A percentile compares a stretch with the other conserved stretches of the same genome.
Evolutionary conservation across 2,797 vertebrate genomes (phyloP).

Genomic region (Galago senegalensis): DNA sequence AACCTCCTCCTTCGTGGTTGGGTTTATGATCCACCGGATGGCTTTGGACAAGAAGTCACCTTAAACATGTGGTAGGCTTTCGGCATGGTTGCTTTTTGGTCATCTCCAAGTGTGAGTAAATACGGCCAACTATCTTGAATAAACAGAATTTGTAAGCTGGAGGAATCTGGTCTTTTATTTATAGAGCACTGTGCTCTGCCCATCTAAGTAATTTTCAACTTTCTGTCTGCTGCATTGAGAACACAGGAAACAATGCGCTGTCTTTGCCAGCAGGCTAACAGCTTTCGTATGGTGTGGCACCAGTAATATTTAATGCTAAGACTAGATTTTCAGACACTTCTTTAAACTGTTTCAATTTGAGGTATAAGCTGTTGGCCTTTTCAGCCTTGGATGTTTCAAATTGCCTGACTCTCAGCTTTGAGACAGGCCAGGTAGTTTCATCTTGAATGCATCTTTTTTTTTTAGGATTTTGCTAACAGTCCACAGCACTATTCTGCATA

Average conservation of each 20-base stretch:
- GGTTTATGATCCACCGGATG: neutral
- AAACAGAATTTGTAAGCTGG: slow-evolving; percentile 61
- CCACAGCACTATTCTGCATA: neutral
- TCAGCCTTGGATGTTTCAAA: slow-evolving; percentile 39
- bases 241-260: slow-evolving; percentile 37
- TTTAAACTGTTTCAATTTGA: slow-evolving; percentile 60
- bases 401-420: neutral
- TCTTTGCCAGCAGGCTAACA: slow-evolving; percentile 58
- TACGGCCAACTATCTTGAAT: slow-evolving; percentile 12
- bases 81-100: slow-evolving; percentile 21
- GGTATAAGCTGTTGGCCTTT: slow-evolving; percentile 26
- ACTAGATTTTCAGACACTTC: slow-evolving; percentile 52
- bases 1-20: neutral
- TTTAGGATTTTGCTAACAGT: slow-evolving; percentile 56
- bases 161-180: slow-evolving; percentile 68
- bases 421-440: neutral
- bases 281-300: slow-evolving; percentile 26
- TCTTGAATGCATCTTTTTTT: slow-evolving; percentile 47
- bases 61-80: neutral
- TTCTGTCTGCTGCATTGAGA: slow-evolving; percentile 30
- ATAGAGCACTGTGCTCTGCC: slow-evolving; percentile 19
- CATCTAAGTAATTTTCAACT: slow-evolving; percentile 48
- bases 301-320: slow-evolving; percentile 62
- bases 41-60: neutral
- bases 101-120: slow-evolving; percentile 68